Evolutionary conservation across 2,888 invertebrate species (phyloP), one percentile per base, ranked within the genome.

Genomic region (Andrena fulva): DNA sequence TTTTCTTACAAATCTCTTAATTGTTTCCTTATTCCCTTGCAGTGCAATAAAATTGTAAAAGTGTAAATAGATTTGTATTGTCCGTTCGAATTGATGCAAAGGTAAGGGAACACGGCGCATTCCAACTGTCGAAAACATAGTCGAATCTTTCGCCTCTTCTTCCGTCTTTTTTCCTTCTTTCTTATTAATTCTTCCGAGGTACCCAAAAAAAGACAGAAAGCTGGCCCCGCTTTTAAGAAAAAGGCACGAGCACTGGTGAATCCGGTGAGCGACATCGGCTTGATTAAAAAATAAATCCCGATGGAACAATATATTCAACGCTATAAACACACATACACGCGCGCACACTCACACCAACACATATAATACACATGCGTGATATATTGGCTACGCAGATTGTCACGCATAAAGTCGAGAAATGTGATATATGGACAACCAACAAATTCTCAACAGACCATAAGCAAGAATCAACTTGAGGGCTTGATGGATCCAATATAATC

Each of bases 401-500:
- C n/a, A 16, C 29, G 31, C 69, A 16, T 82, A 68, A 52, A 54
- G 33, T 4, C 76, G 78, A n/a, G 87, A 69, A 5, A 89, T 7
- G 10, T 29, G 83, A 6, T 87, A 88, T 20, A 92, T n/a, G 0
- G 85, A 63, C 24, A 88, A 60, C 93, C 93, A 94, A 27, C 87
- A 72, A n/a, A 93, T 50, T 82, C 91, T 90, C n/a, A 93, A 42
- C 1, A 90, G 29, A 1, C 85, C 82, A 64, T 92, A 94, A 2
- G 85, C 89, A 12, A 94, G 48, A 5, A 94, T 73, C 6, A 92
- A 64, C 82, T 94, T 94, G 12, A 91, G 69, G 31, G 87, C 89
- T 81, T 93, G 93, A 85, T 94, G 94, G 20, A 91, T 86, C 94
- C 93, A 94, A 77, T 93, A 94, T 90, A 94, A 91, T 82, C 94